Evolutionary conservation across 2,888 invertebrate genomes (phyloP).

Genomic region (Agonopterix alstromeriana): DNA sequence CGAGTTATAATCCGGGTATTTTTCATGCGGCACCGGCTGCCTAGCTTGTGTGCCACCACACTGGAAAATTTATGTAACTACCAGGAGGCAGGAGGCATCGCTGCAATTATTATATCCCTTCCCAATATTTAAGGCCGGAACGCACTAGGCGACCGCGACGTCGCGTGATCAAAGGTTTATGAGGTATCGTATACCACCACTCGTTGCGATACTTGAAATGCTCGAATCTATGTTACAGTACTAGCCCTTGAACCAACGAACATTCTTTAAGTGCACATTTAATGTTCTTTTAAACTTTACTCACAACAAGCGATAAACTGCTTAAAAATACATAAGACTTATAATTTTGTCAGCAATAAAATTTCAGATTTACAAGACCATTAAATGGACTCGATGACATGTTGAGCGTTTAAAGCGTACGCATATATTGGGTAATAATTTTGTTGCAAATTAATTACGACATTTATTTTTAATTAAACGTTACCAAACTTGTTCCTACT

Average conservation of each 20-base stretch:
- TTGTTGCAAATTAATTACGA: constrained; percentile 44
- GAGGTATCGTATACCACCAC: constrained; percentile 10
- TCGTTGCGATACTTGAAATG: not conserved
- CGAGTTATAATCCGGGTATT: constrained; percentile 72
- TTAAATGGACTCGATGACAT: constrained; percentile 35
- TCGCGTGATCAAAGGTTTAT: constrained; percentile 11
- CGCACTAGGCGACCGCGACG: constrained; percentile 7
- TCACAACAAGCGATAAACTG: constrained; percentile 11
- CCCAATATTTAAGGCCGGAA: constrained; percentile 22
- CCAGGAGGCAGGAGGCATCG: constrained; percentile 38
- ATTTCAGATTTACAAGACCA: constrained; percentile 46
- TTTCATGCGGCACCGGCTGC: constrained; percentile 57
- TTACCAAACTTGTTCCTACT: constrained; percentile 1
- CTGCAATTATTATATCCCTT: constrained; percentile 58
- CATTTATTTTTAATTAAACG: constrained; percentile 26
- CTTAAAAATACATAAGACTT: constrained; percentile 33
- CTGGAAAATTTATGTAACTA: constrained; percentile 62
- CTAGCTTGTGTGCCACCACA: constrained; percentile 30
- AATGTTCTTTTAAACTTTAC: constrained; percentile 8
- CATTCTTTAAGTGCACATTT: not conserved
- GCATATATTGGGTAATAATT: constrained; percentile 39
- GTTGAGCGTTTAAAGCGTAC: constrained; percentile 35
- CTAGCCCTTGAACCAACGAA: not conserved
- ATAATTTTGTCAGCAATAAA: constrained; percentile 38
- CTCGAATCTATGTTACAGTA: not conserved